Conservation (phyloP, 2,797 vertebrate species). For the Takifugu rubripes region DNA sequence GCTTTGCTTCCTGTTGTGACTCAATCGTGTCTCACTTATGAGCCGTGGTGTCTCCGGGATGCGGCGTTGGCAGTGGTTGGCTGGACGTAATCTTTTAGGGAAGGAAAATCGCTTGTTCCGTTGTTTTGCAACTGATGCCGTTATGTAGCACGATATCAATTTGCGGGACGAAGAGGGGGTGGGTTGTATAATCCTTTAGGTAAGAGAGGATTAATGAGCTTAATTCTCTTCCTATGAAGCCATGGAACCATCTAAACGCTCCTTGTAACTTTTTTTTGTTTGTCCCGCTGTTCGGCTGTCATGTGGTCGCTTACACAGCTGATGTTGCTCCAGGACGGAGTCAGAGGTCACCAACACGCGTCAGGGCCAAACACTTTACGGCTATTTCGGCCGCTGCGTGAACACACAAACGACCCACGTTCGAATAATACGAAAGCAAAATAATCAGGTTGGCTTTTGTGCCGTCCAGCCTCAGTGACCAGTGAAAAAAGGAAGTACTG, state of each 20-base stretch:
- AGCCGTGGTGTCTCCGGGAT: slow-evolving; percentile 14
- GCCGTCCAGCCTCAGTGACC: slow-evolving; percentile 3
- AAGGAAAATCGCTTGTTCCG: slow-evolving; percentile 17
- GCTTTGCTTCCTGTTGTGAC: slow-evolving; percentile 57
- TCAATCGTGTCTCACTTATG: slow-evolving; percentile 48
- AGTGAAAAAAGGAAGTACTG: slow-evolving; percentile 64
- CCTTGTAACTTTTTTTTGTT: too few species aligned
- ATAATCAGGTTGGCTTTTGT: too few species aligned
- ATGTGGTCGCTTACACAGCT: too few species aligned
- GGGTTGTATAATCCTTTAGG: slow-evolving; percentile 6
- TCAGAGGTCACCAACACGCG: too few species aligned
- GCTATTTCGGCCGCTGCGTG: too few species aligned
- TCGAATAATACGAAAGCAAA: too few species aligned
- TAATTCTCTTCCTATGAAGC: too few species aligned
- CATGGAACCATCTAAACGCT: too few species aligned
- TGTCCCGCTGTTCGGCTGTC: too few species aligned
- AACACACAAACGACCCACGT: too few species aligned
- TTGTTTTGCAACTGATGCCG: slow-evolving; percentile 24
- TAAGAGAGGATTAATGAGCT: not conserved
- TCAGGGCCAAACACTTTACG: too few species aligned
- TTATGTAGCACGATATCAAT: slow-evolving; percentile 9
- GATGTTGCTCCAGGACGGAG: too few species aligned
- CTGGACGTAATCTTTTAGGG: slow-evolving; percentile 16
- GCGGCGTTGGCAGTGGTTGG: slow-evolving; percentile 27
- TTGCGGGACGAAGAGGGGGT: slow-evolving; percentile 1